Conservation (phyloP, 2,113 vertebrate genomes). For the Tachycineta bicolor region DNA sequence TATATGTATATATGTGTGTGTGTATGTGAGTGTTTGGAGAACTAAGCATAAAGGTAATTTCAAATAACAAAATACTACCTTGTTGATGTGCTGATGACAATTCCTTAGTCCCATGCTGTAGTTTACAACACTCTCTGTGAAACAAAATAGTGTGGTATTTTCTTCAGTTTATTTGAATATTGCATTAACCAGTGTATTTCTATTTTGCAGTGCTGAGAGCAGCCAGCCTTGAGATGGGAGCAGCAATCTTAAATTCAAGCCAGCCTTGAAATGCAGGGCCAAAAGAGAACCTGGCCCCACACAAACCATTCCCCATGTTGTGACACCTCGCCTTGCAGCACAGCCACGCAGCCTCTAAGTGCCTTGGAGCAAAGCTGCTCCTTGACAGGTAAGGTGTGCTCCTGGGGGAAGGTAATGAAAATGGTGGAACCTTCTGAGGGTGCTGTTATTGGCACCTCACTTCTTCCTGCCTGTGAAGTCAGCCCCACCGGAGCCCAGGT, state of each 20-base stretch:
- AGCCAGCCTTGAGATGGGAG: neutral
- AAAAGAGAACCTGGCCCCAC: no score
- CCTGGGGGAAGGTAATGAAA: neutral
- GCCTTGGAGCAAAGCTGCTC: neutral
- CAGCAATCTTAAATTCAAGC: no score
- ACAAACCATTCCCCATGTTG: rapidly evolving
- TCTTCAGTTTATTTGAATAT: neutral
- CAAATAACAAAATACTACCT: neutral
- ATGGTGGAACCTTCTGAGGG: neutral
- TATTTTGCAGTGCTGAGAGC: neutral
- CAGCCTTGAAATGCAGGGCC: neutral
- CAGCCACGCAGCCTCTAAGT: rapidly evolving
- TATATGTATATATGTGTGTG: no score
- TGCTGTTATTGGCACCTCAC: neutral
- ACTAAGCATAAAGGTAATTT: neutral
- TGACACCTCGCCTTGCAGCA: neutral
- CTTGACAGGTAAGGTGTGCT: neutral
- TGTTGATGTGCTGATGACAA: neutral
- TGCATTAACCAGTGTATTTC: neutral
- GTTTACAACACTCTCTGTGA: neutral
- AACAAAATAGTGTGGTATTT: neutral
- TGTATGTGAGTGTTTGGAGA: neutral
- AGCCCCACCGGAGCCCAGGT: neutral
- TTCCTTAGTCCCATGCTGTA: neutral
- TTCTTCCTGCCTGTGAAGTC: neutral